A percentile compares a stretch with the other conserved stretches of the same genome.
These are phyloP conservation scores for Acrocephalus kingi DNA, from an alignment of 2,113 vertebrate genomes.

Conservation along the genomic window DNA sequence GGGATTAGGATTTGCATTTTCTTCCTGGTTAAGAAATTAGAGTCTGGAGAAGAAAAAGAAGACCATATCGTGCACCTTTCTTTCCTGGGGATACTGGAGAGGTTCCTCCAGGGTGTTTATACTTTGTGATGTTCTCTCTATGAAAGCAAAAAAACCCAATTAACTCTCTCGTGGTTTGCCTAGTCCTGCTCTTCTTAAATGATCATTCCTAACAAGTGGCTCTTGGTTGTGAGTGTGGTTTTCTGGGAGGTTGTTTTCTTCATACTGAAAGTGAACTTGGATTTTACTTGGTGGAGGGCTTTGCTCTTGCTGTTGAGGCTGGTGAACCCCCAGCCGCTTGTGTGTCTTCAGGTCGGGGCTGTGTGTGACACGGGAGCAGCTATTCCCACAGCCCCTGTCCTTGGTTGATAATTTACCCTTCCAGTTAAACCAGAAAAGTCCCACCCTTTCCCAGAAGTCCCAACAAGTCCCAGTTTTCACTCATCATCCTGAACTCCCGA, in stretches of 20 bases:
- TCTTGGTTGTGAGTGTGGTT: not conserved
- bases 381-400: not conserved
- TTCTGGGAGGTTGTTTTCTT: not conserved
- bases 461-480: not conserved
- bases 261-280: not conserved
- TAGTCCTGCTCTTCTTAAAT: not conserved
- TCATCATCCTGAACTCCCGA: fast-evolving
- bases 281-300: not conserved
- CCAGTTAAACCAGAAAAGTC: constrained; percentile 3
- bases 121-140: not conserved
- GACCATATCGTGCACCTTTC: fast-evolving
- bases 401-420: not conserved
- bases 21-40: not conserved
- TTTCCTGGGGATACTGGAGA: not conserved
- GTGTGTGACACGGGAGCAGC: not conserved
- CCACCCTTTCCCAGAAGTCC: not conserved
- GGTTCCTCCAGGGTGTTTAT: not conserved
- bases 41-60: not conserved
- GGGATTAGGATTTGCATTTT: not conserved
- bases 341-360: fast-evolving
- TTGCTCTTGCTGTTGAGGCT: not conserved
- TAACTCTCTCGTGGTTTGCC: not conserved
- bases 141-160: not conserved
- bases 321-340: fast-evolving
- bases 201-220: not conserved